Evolutionary conservation across 2,888 invertebrate species (phyloP).

Genomic region (Timandra comae): DNA sequence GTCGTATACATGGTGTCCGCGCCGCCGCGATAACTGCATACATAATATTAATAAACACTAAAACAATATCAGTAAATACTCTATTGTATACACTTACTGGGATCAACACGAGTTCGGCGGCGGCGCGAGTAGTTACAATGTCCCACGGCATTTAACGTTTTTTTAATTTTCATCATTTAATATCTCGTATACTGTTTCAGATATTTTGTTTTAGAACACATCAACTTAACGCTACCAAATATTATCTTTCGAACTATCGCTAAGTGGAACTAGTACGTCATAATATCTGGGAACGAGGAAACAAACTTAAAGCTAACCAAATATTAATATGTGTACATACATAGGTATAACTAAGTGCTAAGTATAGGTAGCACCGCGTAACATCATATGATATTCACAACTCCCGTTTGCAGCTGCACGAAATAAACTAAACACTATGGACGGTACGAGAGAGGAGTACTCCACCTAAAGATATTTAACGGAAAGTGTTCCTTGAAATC

Average conservation of each 20-base stretch:
- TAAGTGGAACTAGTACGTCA: slow-evolving; percentile 37
- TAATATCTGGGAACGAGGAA: slow-evolving; percentile 34
- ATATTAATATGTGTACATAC: slow-evolving; percentile 34
- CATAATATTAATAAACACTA: too few species aligned
- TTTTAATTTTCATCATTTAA: slow-evolving; percentile 46
- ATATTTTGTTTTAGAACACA: slow-evolving; percentile 74
- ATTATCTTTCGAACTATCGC: slow-evolving; percentile 45
- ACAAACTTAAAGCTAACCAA: slow-evolving; percentile 38
- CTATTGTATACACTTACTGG: slow-evolving; percentile 34
- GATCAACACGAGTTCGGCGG: slow-evolving; percentile 27
- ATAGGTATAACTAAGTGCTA: too few species aligned
- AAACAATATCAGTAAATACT: slow-evolving; percentile 34
- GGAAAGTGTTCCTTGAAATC: too few species aligned
- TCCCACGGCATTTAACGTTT: slow-evolving; percentile 49
- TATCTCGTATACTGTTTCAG: slow-evolving; percentile 75
- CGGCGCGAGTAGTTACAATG: slow-evolving; percentile 49
- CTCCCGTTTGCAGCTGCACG: slow-evolving; percentile 30
- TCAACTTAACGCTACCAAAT: slow-evolving; percentile 60
- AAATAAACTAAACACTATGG: slow-evolving; percentile 3
- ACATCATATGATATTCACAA: slow-evolving; percentile 61
- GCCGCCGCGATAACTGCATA: slow-evolving; percentile 43
- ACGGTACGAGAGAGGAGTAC: too few species aligned
- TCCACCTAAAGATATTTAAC: too few species aligned
- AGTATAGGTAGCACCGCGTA: slow-evolving; percentile 55
- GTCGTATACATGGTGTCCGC: slow-evolving; percentile 70